phyloP scores from a whole-genome alignment of 2,888 invertebrate species.

The Spilosoma lubricipeda region DNA sequence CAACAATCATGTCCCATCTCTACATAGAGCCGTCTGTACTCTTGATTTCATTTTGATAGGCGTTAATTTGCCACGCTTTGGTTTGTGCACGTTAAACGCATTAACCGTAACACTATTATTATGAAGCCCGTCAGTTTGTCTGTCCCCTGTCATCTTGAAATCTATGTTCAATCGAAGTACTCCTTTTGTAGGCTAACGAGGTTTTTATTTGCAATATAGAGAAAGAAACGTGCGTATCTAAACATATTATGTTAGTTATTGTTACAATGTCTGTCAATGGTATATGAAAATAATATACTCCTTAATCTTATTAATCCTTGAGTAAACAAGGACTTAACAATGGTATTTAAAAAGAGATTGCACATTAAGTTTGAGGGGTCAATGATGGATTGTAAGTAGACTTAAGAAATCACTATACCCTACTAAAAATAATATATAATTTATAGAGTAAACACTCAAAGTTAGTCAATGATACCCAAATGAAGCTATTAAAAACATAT shows the following conservation, averaged over 20 bases:
- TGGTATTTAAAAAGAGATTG: too few relatives aligned
- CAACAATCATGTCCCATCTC: constrained; percentile 17
- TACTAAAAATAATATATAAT: too few relatives aligned
- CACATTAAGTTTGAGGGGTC: too few relatives aligned
- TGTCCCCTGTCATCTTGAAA: constrained; percentile 42
- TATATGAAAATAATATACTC: not conserved
- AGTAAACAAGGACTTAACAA: too few relatives aligned
- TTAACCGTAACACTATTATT: constrained; percentile 55
- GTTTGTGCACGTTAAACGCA: constrained; percentile 54
- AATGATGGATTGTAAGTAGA: too few relatives aligned
- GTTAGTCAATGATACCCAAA: not conserved
- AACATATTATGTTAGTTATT: constrained; percentile 11
- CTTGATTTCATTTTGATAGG: constrained; percentile 82
- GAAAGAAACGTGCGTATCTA: constrained; percentile 14
- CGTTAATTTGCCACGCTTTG: constrained; percentile 75
- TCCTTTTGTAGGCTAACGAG: constrained; percentile 42
- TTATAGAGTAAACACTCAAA: not conserved
- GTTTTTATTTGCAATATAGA: constrained; percentile 39
- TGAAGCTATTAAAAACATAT: not conserved
- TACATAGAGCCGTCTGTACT: constrained; percentile 52
- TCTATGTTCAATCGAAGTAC: constrained; percentile 48
- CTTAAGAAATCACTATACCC: too few relatives aligned
- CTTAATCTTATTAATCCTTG: not conserved
- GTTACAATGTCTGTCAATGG: not conserved
- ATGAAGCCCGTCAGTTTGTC: constrained; percentile 45